Base-by-base conservation (phyloP, 2,113 vertebrate genomes). In the Ursus arctos region DNA sequence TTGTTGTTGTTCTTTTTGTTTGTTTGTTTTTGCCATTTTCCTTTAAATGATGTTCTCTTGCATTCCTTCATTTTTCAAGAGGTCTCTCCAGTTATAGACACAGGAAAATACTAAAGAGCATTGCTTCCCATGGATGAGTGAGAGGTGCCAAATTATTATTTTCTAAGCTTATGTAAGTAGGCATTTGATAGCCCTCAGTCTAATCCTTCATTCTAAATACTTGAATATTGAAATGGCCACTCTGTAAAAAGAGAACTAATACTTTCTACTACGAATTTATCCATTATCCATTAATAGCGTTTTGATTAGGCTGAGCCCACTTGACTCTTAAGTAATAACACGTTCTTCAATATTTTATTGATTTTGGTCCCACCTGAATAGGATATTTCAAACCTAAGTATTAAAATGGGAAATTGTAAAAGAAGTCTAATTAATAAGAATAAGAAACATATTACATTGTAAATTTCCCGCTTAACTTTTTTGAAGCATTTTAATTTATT, bases 41-140 rank as follows among this genome's bases (percentile, higher is more conserved):
- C 95, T 36, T 95, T 94, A 86, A 94, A 96, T 95, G 89, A 96
- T 86, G 53, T 97, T 95, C 93, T 95, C 47, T 77, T 24, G 31
- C 55, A 55, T 61, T 67, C 93, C 92, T 97, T 79, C 19, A 43
- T 93, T 87, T 65, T 63, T 51, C 51, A 67, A 97, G 95, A 93
- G 0, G 0, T 72, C 53, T 97, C 97, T 88, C 90, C 65, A 74
- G 43, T 72, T 94, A 33, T 14, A 97, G 92, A 74, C 12, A 88
- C 49, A 53, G 28, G 51, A 96, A 97, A 93, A 9, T 47, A 63
- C 47, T 57, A 31, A 22, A 61, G 76, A 59, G 10, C 19, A 28
- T 47, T 81, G 7, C 92, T 65, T 88, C 15, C 55, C 55, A 63
- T 2, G 26, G 15, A 8, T 59, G 53, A n/a, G 49, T 33, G 36